These are phyloP conservation scores for Chionoecetes opilio DNA, from an alignment of 1,140 invertebrate species.

Conservation along the genomic window DNA sequence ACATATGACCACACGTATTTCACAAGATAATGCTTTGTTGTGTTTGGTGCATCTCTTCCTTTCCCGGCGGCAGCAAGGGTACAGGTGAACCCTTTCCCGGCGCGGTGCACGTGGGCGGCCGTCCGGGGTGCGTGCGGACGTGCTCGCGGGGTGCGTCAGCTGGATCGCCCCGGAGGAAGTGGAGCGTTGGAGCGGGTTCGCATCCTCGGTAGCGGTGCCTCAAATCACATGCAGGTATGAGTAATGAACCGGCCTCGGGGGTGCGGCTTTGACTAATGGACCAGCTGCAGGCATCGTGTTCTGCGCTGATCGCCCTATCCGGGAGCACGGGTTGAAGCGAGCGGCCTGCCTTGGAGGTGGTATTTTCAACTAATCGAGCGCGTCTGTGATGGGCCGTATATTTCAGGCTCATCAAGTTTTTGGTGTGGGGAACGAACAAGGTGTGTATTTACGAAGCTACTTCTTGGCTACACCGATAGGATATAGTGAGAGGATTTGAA, in stretches of 20 bases:
- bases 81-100: not conserved
- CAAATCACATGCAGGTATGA: not conserved
- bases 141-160: not conserved
- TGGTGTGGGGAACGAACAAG: not conserved
- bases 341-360: slow-evolving; percentile 11
- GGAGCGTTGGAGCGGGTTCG: not conserved
- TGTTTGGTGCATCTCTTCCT: too few relatives aligned
- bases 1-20: too few relatives aligned
- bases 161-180: not conserved
- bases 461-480: not conserved
- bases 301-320: not conserved
- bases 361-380: slow-evolving; percentile 19
- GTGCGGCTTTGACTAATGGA: not conserved
- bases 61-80: too few relatives aligned
- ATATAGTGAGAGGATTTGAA: not conserved
- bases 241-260: not conserved
- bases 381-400: slow-evolving; percentile 1
- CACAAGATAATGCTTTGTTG: too few relatives aligned
- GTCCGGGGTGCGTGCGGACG: not conserved
- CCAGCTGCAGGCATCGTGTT: not conserved
- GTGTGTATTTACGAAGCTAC: not conserved
- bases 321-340: not conserved
- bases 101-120: not conserved
- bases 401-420: not conserved
- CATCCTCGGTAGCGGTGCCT: not conserved